Conservation (phyloP, 2,797 vertebrate genomes). For the Triplophysa bombifrons region DNA sequence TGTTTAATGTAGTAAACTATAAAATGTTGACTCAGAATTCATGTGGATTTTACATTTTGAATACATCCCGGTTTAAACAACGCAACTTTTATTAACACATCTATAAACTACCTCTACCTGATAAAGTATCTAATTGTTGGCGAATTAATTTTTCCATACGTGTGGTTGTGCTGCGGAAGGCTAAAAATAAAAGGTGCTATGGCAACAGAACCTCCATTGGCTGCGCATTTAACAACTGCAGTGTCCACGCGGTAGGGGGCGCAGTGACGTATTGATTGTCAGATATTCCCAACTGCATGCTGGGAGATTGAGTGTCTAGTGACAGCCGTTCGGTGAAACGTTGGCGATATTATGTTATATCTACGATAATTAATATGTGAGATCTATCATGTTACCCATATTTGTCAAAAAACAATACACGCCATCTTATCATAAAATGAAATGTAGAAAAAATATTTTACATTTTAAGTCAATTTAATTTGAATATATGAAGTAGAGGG, state of each 20-base stretch:
- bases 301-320: conserved; percentile 80
- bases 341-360: too few relatives aligned
- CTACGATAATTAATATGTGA: neutral
- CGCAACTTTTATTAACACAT: neutral
- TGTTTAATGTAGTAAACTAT: too few relatives aligned
- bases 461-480: too few relatives aligned
- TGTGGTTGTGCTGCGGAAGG: conserved; percentile 58
- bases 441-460: too few relatives aligned
- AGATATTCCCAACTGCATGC: conserved; percentile 45
- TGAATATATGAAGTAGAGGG: too few relatives aligned
- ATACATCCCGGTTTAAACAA: neutral
- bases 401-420: neutral
- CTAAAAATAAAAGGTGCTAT: conserved; percentile 94
- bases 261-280: conserved; percentile 5
- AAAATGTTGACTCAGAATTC: too few relatives aligned
- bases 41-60: neutral
- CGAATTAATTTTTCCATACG: conserved; percentile 69
- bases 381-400: neutral
- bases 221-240: conserved; percentile 73
- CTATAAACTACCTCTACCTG: neutral
- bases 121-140: conserved; percentile 49
- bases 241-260: conserved; percentile 65
- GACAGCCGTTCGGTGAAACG: too few relatives aligned
- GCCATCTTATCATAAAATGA: neutral
- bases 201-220: conserved; percentile 94